A percentile compares a stretch with the other conserved stretches of the same genome.
phyloP scores from a whole-genome alignment of 2,888 invertebrate species.

The Cantharis rustica region DNA sequence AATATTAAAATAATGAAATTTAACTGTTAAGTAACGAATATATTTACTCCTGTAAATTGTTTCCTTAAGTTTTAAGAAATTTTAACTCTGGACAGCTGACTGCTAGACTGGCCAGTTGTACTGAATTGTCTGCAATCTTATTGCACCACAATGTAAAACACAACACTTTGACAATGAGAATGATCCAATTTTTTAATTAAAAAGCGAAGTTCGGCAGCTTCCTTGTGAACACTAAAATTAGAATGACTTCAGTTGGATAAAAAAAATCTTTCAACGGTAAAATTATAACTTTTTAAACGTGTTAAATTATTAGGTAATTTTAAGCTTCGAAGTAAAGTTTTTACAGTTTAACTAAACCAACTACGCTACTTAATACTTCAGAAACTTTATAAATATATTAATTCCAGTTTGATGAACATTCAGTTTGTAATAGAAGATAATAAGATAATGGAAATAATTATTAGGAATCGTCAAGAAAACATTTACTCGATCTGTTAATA shows the following conservation, averaged over 20 bases:
- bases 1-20: too few species aligned
- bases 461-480: background rate
- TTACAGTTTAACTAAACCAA: background rate
- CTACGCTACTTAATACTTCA: background rate
- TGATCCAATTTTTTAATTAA: background rate
- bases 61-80: too few species aligned
- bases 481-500: too few species aligned
- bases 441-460: background rate
- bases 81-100: too few species aligned
- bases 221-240: background rate
- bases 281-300: background rate
- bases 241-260: background rate
- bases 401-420: background rate
- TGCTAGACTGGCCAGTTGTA: too few species aligned
- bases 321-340: background rate
- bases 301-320: background rate
- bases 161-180: too few species aligned
- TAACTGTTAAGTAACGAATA: too few species aligned
- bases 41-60: too few species aligned
- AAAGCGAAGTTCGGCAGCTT: background rate
- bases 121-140: too few species aligned
- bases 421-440: background rate
- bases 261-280: background rate
- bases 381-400: background rate
- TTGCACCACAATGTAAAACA: too few species aligned